Conservation (phyloP, 2,797 vertebrate genomes). For the Synaphobranchus kaupii region DNA sequence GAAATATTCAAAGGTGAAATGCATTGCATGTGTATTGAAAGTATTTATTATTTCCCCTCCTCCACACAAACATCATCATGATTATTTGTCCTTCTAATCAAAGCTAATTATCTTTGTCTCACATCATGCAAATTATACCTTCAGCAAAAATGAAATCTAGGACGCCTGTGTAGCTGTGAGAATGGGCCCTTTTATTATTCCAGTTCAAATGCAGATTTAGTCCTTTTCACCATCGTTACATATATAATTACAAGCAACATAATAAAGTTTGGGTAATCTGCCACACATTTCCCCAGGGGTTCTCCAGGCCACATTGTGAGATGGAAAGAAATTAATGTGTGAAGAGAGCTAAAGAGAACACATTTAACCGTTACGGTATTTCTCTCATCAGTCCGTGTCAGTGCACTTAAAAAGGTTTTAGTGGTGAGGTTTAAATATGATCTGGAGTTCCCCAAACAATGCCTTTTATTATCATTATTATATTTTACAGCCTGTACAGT, state of each 20-base stretch:
- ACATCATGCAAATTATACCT: conserved; percentile 37
- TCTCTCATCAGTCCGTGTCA: not conserved
- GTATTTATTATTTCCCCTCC: not conserved
- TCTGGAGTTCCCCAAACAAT: too few species aligned
- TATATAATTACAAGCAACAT: conserved; percentile 36
- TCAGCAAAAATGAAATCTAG: conserved; percentile 34
- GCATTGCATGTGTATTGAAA: not conserved
- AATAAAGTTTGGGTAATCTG: not conserved
- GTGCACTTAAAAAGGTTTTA: not conserved
- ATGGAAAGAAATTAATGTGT: not conserved
- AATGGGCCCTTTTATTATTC: conserved; percentile 21
- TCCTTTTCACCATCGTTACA: conserved; percentile 24
- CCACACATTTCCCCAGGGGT: not conserved
- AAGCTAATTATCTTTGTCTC: conserved; percentile 38
- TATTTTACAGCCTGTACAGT: not conserved
- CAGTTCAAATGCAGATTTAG: conserved; percentile 42
- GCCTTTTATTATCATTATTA: too few species aligned
- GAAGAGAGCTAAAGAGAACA: too few species aligned
- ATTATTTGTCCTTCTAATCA: conserved; percentile 30
- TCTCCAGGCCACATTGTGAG: not conserved
- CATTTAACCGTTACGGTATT: not conserved
- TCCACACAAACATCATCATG: not conserved
- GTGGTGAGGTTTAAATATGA: too few species aligned
- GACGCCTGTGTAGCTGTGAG: conserved; percentile 41
- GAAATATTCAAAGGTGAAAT: conserved; percentile 3